A percentile compares a stretch with the other conserved stretches of the same genome.
Evolutionary conservation across 2,797 vertebrate species (phyloP).

Genomic region (Falco biarmicus): DNA sequence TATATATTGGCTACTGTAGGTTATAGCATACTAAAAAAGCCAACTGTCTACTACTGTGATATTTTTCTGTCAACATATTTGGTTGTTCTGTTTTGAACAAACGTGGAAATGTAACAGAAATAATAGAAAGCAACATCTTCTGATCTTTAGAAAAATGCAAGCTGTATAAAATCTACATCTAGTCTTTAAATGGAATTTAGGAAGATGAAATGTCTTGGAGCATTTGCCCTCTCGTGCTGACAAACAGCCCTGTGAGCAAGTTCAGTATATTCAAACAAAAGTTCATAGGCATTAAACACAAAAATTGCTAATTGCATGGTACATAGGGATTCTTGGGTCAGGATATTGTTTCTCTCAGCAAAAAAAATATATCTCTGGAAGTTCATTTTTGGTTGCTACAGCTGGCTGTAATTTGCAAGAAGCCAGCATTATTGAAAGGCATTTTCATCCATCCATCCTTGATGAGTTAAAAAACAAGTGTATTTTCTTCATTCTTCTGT

Average conservation of each 20-base stretch:
- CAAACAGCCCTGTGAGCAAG: not conserved
- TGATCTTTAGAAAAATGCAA: not conserved
- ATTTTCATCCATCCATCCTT: not conserved
- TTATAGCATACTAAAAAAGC: not conserved
- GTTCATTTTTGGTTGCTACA: not conserved
- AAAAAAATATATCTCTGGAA: not conserved
- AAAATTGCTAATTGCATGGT: not conserved
- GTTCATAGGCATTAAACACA: not conserved
- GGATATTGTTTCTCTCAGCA: not conserved
- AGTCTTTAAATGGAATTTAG: not conserved
- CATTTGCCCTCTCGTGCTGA: not conserved
- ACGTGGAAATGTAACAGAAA: not conserved
- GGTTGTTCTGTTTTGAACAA: not conserved
- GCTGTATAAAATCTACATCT: not conserved
- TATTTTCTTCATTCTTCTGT: not conserved
- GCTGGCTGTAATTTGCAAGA: slow-evolving; percentile 17
- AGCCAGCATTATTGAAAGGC: not conserved
- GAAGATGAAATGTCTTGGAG: not conserved
- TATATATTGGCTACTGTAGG: not conserved
- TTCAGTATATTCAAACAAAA: not conserved
- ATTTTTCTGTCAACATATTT: not conserved
- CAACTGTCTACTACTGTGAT: not conserved
- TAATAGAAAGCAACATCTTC: not conserved
- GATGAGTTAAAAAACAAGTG: not conserved
- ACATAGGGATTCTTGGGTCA: not conserved